These are phyloP conservation scores for Nyctereutes procyonoides DNA, from an alignment of 2,113 vertebrate species.

Conservation along the genomic window DNA sequence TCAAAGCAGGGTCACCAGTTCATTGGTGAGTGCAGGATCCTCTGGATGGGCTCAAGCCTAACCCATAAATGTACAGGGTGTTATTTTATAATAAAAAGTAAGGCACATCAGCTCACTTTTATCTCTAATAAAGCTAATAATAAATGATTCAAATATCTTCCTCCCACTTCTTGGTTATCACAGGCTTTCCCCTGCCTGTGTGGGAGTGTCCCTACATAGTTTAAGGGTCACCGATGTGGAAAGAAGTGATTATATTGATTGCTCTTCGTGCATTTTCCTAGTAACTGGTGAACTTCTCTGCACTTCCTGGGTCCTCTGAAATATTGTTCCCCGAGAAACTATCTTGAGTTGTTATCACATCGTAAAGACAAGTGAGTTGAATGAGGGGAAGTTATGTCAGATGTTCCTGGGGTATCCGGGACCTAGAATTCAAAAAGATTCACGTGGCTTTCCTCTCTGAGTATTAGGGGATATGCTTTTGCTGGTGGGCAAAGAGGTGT, in stretches of 20 bases:
- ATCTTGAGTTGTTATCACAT: not conserved
- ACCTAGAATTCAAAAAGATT: slow-evolving; percentile 8
- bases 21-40: not conserved
- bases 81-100: not conserved
- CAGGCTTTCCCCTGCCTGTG: not conserved
- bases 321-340: not conserved
- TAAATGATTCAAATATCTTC: not conserved
- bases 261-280: not conserved
- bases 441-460: not conserved
- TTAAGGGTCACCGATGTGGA: not conserved
- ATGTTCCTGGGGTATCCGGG: not conserved
- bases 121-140: not conserved
- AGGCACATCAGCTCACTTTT: not conserved
- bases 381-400: not conserved
- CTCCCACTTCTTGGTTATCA: not conserved
- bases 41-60: not conserved
- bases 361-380: not conserved
- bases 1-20: not conserved
- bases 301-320: not conserved
- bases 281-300: not conserved
- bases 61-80: not conserved
- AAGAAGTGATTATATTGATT: not conserved
- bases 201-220: not conserved
- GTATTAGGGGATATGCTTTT: not conserved
- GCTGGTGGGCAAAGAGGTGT: slow-evolving; percentile 5